phyloP scores from a whole-genome alignment of 2,888 invertebrate species.

The Sepiola atlantica region DNA sequence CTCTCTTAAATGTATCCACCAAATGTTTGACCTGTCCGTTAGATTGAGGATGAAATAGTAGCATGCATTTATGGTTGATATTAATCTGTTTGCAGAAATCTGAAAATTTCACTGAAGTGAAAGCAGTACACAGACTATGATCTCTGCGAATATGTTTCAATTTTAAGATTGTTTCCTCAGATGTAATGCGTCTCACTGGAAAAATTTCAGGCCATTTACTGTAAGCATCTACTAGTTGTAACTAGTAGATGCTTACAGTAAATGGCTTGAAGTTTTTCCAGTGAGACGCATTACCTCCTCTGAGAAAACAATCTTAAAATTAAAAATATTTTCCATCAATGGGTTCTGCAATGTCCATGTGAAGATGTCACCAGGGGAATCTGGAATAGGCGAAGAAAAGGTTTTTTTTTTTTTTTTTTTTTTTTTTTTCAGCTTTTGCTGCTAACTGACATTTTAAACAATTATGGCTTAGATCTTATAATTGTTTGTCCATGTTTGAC shows the following conservation, averaged over 20 bases:
- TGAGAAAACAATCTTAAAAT: too few species aligned
- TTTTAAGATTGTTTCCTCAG: background rate
- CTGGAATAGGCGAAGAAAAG: background rate
- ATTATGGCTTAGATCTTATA: too few species aligned
- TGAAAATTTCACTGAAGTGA: background rate
- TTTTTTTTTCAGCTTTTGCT: background rate
- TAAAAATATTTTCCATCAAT: background rate
- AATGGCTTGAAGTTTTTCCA: too few species aligned
- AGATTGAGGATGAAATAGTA: background rate
- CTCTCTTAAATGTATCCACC: background rate
- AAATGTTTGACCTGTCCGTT: background rate
- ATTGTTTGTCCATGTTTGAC: too few species aligned
- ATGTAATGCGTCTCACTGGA: background rate
- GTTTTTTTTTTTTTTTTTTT: background rate
- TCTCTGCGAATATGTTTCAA: background rate
- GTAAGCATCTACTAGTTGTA: background rate
- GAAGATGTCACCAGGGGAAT: background rate
- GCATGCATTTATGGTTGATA: too few species aligned
- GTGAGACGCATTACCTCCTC: too few species aligned
- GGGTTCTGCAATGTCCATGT: background rate
- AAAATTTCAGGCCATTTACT: background rate
- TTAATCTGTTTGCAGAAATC: too few species aligned
- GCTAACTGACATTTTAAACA: background rate
- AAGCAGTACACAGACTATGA: background rate
- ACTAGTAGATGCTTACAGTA: too few species aligned